phyloP scores from a whole-genome alignment of 35 echinoderm and acorn worm genomes.

The Anneissia japonica region DNA sequence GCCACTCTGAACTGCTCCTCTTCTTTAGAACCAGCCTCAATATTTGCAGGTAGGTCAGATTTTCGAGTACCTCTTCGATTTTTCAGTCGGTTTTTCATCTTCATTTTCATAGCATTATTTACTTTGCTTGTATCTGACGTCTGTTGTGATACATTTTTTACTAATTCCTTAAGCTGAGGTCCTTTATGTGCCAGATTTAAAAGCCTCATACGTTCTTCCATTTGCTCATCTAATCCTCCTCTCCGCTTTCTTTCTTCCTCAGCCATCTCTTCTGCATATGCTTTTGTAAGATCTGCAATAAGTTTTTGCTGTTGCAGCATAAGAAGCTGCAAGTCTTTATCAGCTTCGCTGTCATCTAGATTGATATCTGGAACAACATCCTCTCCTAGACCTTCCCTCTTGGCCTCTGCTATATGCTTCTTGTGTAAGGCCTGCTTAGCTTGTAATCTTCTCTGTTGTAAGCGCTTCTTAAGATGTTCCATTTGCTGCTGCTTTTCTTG shows the following conservation, averaged over 20 bases:
- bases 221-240: constrained; percentile 52
- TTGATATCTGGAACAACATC: constrained; percentile 73
- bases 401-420: constrained; percentile 72
- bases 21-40: constrained; percentile 61
- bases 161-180: constrained; percentile 7
- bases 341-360: constrained; percentile 26
- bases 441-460: constrained; percentile 38
- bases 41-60: constrained; percentile 35
- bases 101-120: constrained; percentile 68
- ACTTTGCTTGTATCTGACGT: constrained; percentile 20
- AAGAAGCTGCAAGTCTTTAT: constrained; percentile 44
- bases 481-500: constrained; percentile 73
- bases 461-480: constrained; percentile 46
- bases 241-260: constrained; percentile 24
- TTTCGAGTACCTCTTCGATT: constrained; percentile 37
- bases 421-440: constrained; percentile 64
- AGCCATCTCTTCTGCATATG: constrained; percentile 75
- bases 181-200: constrained; percentile 54
- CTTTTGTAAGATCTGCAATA: constrained; percentile 60
- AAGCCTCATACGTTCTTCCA: constrained; percentile 84
- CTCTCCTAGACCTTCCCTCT: constrained; percentile 69
- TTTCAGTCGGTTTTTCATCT: constrained; percentile 82
- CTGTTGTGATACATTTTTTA: neutral
- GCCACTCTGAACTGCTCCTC: constrained; percentile 51
- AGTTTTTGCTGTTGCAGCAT: constrained; percentile 68